Base-by-base conservation (phyloP, 2,888 invertebrate species). In the Trileptium ribeirensis region DNA sequence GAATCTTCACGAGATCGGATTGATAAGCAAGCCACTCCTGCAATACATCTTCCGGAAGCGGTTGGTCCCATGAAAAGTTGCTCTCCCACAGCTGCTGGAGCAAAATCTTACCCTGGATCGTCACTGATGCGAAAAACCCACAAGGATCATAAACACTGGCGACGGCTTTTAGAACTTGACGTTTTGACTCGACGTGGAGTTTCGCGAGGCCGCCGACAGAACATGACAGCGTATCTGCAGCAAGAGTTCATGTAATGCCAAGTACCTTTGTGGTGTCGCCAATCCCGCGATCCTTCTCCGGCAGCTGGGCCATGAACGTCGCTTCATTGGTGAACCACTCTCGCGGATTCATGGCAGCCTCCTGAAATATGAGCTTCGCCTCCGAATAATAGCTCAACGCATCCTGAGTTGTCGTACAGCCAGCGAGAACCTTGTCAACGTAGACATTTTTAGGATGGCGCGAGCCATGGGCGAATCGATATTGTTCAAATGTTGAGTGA, bases 51-150 rank as follows among this genome's bases (percentile, higher is more conserved):
- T 29, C 31, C 3, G 84, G 82, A 31, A 85, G 74, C 0, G 67
- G 67, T 3, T 84, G 83, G 83, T 87, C 86, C 86, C 86, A 86
- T 0, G 75, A 82, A 2, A 83, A 3, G 0, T 83, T 78, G 24
- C 70, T 38, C 31, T 81, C 79, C 85, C 86, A 87, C 0, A 86
- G 40, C 24, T 82, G 38, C 82, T 87, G 86, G 39, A 87, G 77
- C 8, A 86, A 39, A 1, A 84, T 83, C 77, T 86, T 87, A 0
- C 81, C 80, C 8, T 74, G 34, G 51, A 83, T 81, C 19, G 38
- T 82, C 34, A 83, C 82, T 34, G 82, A 82, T 0, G 67, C 80
- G 31, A 83, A 24, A 3, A 85, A 78, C 1, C 85, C 86, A 33
- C 84, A 39, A n/a, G 84, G 83, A 74, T 86, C 83, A 74, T 81